Percentiles rank a stretch among this genome's conserved stretches.
These are phyloP conservation scores for Drosophila suzukii DNA, from an alignment of 1,140 invertebrate species.

Conservation along the genomic window DNA sequence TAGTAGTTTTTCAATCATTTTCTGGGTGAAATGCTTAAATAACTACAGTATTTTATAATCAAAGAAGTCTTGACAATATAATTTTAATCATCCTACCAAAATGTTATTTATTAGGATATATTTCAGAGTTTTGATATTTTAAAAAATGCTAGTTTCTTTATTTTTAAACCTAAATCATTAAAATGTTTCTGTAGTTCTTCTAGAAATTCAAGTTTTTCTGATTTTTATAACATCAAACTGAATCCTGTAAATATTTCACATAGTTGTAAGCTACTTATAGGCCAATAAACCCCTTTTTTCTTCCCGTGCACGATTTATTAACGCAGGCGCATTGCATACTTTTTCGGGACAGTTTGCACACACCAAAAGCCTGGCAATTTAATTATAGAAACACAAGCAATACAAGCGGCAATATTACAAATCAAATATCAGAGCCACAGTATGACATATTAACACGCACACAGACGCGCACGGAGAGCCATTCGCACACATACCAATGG, in stretches of 20 bases:
- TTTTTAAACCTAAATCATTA: too few relatives aligned
- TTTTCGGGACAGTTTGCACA: constrained; percentile 24
- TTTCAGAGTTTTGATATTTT: too few relatives aligned
- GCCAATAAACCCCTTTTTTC: not conserved
- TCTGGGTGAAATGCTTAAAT: too few relatives aligned
- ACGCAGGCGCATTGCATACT: constrained; percentile 66
- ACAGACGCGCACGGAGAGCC: not conserved
- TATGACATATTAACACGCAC: constrained; percentile 34
- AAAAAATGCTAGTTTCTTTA: too few relatives aligned
- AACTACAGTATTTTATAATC: too few relatives aligned
- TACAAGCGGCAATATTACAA: constrained; percentile 45
- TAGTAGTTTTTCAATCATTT: too few relatives aligned
- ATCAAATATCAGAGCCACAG: constrained; percentile 68
- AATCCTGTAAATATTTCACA: not conserved
- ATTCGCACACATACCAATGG: constrained; percentile 9
- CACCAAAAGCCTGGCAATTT: constrained; percentile 51
- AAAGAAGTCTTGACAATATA: too few relatives aligned
- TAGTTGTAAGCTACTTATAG: constrained; percentile 1
- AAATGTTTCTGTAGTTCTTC: too few relatives aligned
- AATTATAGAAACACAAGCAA: constrained; percentile 63
- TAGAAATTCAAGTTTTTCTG: too few relatives aligned
- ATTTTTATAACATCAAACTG: too few relatives aligned
- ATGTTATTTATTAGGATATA: too few relatives aligned
- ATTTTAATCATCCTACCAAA: too few relatives aligned
- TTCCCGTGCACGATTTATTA: not conserved